Conservation (phyloP, 2,113 vertebrate species). For the Leucoraja erinaceus region DNA sequence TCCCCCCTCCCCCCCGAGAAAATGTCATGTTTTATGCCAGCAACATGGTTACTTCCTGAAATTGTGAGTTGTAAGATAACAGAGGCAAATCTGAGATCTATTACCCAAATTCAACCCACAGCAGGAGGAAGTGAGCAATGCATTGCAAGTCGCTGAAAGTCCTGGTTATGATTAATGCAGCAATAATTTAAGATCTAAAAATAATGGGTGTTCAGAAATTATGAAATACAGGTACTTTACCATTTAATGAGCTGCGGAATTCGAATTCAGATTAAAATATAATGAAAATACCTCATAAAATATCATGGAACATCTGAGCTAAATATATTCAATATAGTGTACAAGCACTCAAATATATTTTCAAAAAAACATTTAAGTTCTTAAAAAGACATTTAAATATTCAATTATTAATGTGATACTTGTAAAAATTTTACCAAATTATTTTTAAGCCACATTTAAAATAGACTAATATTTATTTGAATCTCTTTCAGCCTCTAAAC, state of each 20-base stretch:
- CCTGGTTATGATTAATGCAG: constrained; percentile 21
- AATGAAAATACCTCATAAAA: constrained; percentile 30
- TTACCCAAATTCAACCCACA: background rate
- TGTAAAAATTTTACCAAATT: background rate
- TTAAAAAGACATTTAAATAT: constrained; percentile 10
- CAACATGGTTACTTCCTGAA: background rate
- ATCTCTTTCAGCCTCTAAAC: background rate
- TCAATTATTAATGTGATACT: constrained; percentile 6
- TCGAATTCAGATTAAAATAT: constrained; percentile 1
- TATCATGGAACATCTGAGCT: background rate
- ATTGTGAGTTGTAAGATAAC: background rate
- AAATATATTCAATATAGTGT: background rate
- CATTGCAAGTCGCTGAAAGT: background rate
- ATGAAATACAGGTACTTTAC: background rate
- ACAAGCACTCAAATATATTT: background rate
- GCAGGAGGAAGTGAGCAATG: background rate
- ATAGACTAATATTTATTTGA: constrained; percentile 10
- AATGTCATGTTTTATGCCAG: background rate
- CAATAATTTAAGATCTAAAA: constrained; percentile 26
- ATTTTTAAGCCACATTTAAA: background rate
- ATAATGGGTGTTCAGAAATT: constrained; percentile 27
- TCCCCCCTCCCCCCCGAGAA: background rate
- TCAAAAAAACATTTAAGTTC: background rate
- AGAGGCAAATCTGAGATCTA: background rate
- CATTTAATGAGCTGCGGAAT: constrained; percentile 21